Base-by-base conservation (phyloP, 2,888 invertebrate species). In the Cryptocephalus moraei region DNA sequence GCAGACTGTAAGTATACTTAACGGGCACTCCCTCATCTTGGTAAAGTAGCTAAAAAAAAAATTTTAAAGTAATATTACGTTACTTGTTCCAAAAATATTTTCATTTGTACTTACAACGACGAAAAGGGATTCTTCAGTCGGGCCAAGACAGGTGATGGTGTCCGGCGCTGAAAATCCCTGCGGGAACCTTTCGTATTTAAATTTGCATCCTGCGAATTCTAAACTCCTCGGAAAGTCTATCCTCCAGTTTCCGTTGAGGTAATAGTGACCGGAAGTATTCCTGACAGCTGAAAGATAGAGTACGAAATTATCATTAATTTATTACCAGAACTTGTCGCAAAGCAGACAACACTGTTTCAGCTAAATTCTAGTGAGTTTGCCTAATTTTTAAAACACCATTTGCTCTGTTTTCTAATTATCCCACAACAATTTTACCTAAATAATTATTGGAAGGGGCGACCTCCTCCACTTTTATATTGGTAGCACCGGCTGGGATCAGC, bases 201-300 rank as follows among this genome's bases (percentile, higher is more conserved):
- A 95, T 61, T 82, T 80, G 6, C 85, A 81, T 9, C 92, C 91
- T 1, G 88, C 89, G 62, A 92, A 90, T 49, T 75, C 73, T 61
- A 89, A 73, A 33, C 81, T 81, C 45, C 86, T 78, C 0, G 93
- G 91, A 66, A 91, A 91, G 72, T 93, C 91, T 63, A 97, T 92
- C 64, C 87, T 81, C 84, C 91, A 94, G 67, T 93, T 86, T 1
- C 96, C 96, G 70, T 97, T 97, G 44, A 97, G 74, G 66, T 91
- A 92, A 68, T 88, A 97, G 58, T 86, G 78, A 4, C 87, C 88
- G 41, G 83, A 77, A 46, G 81, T 75, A 68, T 91, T 91, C 54
- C 92, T 80, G 43, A 95, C 76, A 6, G 94, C 95, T 85, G 38
- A 9, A 51, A 52, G 45, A 42, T 40, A 43, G 22, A 44, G 4